Percentiles rank a stretch among this genome's conserved stretches.
phyloP scores from a whole-genome alignment of 2,113 vertebrate genomes.

The Phocoena phocoena region DNA sequence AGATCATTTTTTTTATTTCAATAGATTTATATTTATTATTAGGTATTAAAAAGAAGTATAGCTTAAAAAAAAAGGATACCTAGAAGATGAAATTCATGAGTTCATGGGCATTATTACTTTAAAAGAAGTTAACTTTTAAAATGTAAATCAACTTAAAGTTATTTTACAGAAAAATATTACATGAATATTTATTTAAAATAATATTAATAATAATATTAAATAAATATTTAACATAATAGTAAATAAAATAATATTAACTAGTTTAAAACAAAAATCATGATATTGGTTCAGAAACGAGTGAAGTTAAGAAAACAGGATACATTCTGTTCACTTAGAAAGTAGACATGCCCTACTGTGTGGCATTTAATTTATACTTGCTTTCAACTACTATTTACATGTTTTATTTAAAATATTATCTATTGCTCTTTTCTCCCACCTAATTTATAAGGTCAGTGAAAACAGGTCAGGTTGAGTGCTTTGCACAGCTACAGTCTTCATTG shows the following conservation, averaged over 20 bases:
- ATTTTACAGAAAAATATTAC: slow-evolving; percentile 6
- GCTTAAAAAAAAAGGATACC: neutral
- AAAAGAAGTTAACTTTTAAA: neutral
- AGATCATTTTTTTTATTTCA: slow-evolving; percentile 4
- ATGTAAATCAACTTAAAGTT: neutral
- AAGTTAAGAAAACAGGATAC: neutral
- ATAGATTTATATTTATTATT: slow-evolving; percentile 1
- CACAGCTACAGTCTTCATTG: neutral
- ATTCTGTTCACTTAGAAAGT: neutral
- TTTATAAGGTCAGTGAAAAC: neutral
- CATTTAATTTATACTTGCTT: slow-evolving; percentile 14
- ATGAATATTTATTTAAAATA: neutral
- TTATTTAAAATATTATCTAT: slow-evolving; percentile 45
- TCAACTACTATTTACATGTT: neutral
- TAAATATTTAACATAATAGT: neutral
- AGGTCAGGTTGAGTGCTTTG: neutral
- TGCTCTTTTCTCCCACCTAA: neutral
- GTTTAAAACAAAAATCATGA: neutral
- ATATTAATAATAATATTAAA: slow-evolving; percentile 5
- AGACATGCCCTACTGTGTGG: neutral
- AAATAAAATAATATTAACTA: slow-evolving; percentile 16
- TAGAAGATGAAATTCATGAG: neutral
- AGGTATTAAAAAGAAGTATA: neutral
- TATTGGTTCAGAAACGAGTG: neutral
- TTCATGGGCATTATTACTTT: neutral